These are phyloP conservation scores for Halocynthia aurantium DNA, from an alignment of 23 tunicate genomes.

Conservation along the genomic window DNA sequence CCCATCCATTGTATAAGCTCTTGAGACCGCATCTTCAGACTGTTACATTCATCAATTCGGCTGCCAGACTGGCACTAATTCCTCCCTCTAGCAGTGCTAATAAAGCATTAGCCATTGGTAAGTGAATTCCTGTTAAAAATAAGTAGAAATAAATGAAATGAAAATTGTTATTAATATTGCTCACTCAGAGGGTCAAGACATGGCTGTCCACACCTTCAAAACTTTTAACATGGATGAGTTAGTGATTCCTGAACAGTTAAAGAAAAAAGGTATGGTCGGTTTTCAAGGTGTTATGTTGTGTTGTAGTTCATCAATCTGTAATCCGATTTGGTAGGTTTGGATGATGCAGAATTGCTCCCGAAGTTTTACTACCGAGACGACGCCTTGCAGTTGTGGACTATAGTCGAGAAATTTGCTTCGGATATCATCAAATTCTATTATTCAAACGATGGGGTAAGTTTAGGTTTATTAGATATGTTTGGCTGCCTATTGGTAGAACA, in stretches of 20 bases:
- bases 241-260: conserved; percentile 19
- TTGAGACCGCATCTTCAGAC: conserved; percentile 49
- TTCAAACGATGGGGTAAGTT: conserved; percentile 1
- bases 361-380: conserved; percentile 26
- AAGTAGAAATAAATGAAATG: background rate
- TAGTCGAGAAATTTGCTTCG: conserved; percentile 7
- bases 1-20: conserved; percentile 57
- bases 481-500: too few species aligned
- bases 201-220: conserved; percentile 1
- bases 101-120: conserved; percentile 36
- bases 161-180: background rate
- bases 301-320: background rate
- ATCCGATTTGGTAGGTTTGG: conserved; percentile 13
- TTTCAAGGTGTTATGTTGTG: too few species aligned
- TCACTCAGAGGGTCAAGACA: conserved; percentile 34
- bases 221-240: conserved; percentile 30
- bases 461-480: background rate
- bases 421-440: conserved; percentile 3
- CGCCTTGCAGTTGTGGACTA: conserved; percentile 13
- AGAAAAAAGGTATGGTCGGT: conserved; percentile 22
- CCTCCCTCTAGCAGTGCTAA: conserved; percentile 5
- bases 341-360: background rate
- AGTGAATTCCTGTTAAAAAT: conserved; percentile 1
- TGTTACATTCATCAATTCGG: conserved; percentile 29
- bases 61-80: conserved; percentile 18